Conservation (phyloP, 2,888 invertebrate species). For the Barypeithes pellucidus region DNA sequence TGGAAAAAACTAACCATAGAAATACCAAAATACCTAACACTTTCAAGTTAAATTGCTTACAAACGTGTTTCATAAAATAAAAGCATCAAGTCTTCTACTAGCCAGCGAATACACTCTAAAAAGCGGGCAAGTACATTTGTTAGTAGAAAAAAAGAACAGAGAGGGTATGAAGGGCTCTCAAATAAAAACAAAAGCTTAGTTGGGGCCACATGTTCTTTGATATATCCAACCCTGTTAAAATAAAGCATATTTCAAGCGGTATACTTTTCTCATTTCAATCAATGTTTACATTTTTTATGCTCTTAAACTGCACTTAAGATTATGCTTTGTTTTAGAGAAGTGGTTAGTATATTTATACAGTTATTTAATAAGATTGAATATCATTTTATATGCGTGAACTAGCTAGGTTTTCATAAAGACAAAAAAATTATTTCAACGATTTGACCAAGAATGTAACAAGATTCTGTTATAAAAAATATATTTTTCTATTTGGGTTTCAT, state of each 20-base stretch:
- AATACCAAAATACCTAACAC: no score
- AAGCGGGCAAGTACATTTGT: conserved; percentile 41
- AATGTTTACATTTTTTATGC: conserved; percentile 55
- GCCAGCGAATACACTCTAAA: conserved; percentile 39
- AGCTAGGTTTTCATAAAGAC: no score
- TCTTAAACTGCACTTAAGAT: conserved; percentile 51
- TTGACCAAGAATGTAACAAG: no score
- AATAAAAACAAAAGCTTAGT: conserved; percentile 53
- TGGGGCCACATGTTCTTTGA: conserved; percentile 56
- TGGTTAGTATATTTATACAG: conserved; percentile 24
- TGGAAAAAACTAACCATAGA: no score
- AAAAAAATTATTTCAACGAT: no score
- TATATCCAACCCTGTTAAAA: conserved; percentile 45
- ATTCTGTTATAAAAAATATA: no score
- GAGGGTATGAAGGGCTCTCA: conserved; percentile 48
- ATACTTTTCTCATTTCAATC: conserved; percentile 51
- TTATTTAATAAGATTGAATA: conserved; percentile 30
- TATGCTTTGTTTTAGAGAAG: conserved; percentile 42
- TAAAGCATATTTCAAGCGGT: conserved; percentile 53
- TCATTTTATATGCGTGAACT: no score
- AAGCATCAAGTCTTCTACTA: background rate
- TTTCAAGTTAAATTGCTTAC: no score
- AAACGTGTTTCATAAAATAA: no score
- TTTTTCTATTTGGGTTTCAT: no score
- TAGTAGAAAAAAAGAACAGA: conserved; percentile 48